Evolutionary conservation across 2,888 invertebrate genomes (phyloP).

Genomic region (Coleophora deauratella): DNA sequence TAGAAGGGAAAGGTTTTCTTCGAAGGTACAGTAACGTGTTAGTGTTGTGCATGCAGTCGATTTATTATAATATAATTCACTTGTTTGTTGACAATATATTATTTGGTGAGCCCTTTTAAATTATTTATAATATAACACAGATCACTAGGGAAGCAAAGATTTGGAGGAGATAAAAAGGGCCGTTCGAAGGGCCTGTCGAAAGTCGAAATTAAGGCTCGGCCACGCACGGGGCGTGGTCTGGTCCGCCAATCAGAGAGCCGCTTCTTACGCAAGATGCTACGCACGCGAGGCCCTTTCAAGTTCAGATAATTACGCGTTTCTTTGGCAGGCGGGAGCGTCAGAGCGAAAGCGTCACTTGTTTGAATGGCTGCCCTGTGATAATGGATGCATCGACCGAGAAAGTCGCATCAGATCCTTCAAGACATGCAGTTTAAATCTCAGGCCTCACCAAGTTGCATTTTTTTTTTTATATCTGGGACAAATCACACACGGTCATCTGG

Average conservation of each 20-base stretch:
- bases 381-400: too few relatives aligned
- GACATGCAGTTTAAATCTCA: too few relatives aligned
- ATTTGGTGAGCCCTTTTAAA: conserved; percentile 65
- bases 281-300: conserved; percentile 37
- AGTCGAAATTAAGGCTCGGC: conserved; percentile 56
- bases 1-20: not conserved
- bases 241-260: conserved; percentile 49
- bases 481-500: too few relatives aligned
- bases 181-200: conserved; percentile 56
- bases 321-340: too few relatives aligned
- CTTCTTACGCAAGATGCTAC: conserved; percentile 57
- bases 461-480: too few relatives aligned
- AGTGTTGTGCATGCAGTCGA: conserved; percentile 1
- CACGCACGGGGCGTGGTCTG: conserved; percentile 68
- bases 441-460: too few relatives aligned
- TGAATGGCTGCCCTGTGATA: too few relatives aligned
- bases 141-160: conserved; percentile 57
- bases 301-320: not conserved
- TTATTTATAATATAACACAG: conserved; percentile 75
- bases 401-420: too few relatives aligned
- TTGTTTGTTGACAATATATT: conserved; percentile 25
- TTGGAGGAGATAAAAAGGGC: conserved; percentile 56
- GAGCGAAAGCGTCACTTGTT: too few relatives aligned
- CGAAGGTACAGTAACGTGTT: too few relatives aligned
- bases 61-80: conserved; percentile 15